Conservation (phyloP, 2,113 vertebrate species). For the Rallus limicola region DNA sequence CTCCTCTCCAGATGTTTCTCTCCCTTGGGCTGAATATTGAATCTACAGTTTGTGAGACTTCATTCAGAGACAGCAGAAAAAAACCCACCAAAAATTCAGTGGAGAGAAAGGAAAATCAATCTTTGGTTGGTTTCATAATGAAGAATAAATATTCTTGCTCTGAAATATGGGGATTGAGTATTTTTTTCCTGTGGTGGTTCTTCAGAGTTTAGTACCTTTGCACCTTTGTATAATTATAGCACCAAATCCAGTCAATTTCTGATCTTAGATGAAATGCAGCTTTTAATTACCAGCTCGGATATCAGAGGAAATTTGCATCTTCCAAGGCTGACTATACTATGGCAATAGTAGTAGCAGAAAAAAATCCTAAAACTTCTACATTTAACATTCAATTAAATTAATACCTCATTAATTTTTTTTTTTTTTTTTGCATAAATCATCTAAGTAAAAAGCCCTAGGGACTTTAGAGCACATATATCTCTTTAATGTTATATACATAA, state of each 20-base stretch:
- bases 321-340: rapidly evolving
- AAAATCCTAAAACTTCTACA: background rate
- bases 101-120: background rate
- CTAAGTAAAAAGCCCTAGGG: background rate
- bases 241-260: background rate
- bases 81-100: background rate
- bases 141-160: background rate
- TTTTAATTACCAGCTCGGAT: background rate
- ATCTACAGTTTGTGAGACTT: background rate
- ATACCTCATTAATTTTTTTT: background rate
- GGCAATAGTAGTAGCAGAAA: background rate
- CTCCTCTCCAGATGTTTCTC: background rate
- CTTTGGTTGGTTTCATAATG: background rate
- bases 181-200: background rate
- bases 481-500: background rate
- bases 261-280: background rate
- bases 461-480: background rate
- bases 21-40: background rate
- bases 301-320: background rate
- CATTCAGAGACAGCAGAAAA: background rate
- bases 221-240: background rate
- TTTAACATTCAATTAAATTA: background rate
- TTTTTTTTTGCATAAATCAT: background rate
- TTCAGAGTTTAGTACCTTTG: background rate
- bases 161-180: background rate